A percentile compares a stretch with the other conserved stretches of the same genome.
Evolutionary conservation across 2,797 vertebrate species (phyloP).

Genomic region (Acanthiza pusilla): DNA sequence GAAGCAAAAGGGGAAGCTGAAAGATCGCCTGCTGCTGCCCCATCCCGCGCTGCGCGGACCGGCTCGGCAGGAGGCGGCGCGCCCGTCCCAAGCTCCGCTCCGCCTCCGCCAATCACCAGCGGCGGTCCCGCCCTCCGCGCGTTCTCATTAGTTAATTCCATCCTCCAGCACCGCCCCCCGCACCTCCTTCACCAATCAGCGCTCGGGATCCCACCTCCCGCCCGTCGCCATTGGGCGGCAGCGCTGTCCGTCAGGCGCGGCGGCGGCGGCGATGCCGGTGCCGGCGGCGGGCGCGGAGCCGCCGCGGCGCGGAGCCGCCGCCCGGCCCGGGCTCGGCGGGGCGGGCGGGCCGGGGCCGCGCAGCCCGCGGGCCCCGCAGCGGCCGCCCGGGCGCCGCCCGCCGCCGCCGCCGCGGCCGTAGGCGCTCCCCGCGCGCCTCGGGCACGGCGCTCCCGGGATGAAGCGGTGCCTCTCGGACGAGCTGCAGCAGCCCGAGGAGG

Average conservation of each 20-base stretch:
- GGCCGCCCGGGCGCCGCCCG: neutral
- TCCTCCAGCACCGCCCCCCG: neutral
- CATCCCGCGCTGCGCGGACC: neutral
- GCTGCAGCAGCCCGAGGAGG: conserved; percentile 74
- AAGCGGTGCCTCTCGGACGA: conserved; percentile 81
- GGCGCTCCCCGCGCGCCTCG: neutral
- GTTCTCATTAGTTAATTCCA: fast-evolving
- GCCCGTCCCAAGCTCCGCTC: neutral
- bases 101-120: neutral
- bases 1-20: no score
- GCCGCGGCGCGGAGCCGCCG: conserved; percentile 1
- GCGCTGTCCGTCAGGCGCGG: conserved; percentile 25
- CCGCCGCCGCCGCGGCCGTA: neutral
- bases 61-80: neutral
- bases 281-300: neutral
- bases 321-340: conserved; percentile 61
- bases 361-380: neutral
- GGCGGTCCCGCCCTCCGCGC: neutral
- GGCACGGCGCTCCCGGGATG: conserved; percentile 65
- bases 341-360: neutral
- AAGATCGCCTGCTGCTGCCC: fast-evolving
- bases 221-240: fast-evolving
- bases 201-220: fast-evolving
- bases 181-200: neutral
- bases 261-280: conserved; percentile 21